Evolutionary conservation across 2,797 vertebrate genomes (phyloP).

Genomic region (Amblyopsis hoosieri): DNA sequence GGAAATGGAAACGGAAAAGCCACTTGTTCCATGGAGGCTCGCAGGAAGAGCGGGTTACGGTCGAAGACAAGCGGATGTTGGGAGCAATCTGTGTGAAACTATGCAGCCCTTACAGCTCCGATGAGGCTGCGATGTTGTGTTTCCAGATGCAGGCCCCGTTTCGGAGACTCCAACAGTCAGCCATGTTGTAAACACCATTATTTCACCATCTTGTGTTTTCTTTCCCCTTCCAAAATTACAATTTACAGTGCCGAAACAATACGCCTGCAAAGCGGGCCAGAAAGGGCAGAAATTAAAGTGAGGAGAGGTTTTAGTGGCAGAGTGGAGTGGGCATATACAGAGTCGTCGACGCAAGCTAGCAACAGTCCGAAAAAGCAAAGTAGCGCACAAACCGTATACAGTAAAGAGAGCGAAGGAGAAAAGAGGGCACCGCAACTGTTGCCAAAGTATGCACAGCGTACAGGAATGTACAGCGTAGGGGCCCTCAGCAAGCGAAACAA

Average conservation of each 20-base stretch:
- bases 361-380: not conserved
- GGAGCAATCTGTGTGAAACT: slow-evolving; percentile 54
- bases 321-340: not conserved
- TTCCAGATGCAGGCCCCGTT: slow-evolving; percentile 58
- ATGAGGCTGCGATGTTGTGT: slow-evolving; percentile 59
- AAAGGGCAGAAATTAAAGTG: slow-evolving; percentile 59
- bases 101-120: slow-evolving; percentile 32
- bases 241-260: slow-evolving; percentile 60
- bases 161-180: slow-evolving; percentile 63
- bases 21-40: too few relatives aligned
- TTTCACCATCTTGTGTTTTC: slow-evolving; percentile 49
- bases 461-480: slow-evolving; percentile 94
- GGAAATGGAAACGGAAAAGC: too few relatives aligned
- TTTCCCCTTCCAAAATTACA: slow-evolving; percentile 67
- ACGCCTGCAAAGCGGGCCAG: slow-evolving; percentile 43
- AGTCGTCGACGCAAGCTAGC: not conserved
- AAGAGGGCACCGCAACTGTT: slow-evolving; percentile 82
- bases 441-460: slow-evolving; percentile 98
- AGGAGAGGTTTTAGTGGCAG: slow-evolving; percentile 26
- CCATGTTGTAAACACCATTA: slow-evolving; percentile 75
- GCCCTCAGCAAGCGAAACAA: slow-evolving; percentile 95
- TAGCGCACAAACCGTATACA: not conserved
- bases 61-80: slow-evolving; percentile 55
- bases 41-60: slow-evolving; percentile 6
- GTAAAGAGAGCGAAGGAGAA: slow-evolving; percentile 19